A percentile compares a stretch with the other conserved stretches of the same genome.
Evolutionary conservation across 2,888 invertebrate species (phyloP).

Genomic region (Synergus gifuensis): DNA sequence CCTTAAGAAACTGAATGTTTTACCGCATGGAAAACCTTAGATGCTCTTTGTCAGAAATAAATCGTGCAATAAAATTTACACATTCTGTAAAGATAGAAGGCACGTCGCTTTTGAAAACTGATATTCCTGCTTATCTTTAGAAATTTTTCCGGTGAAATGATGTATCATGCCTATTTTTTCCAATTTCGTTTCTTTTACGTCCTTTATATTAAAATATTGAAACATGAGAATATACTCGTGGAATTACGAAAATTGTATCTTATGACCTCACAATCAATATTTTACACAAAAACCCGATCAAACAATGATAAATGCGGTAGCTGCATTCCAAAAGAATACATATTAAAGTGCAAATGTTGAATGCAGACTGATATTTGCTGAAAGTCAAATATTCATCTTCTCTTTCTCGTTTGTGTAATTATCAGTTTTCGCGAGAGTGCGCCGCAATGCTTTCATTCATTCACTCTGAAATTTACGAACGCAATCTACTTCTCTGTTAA

Average conservation of each 20-base stretch:
- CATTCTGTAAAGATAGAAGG: background rate
- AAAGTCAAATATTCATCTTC: conserved; percentile 39
- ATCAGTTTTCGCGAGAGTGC: conserved; percentile 42
- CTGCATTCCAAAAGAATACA: background rate
- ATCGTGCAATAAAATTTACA: background rate
- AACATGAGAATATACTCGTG: background rate
- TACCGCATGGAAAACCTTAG: background rate
- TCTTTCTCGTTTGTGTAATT: conserved; percentile 37
- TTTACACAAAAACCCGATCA: background rate
- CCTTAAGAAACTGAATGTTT: background rate
- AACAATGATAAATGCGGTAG: background rate
- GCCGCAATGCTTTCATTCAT: conserved; percentile 38
- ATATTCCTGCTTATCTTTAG: too few species aligned
- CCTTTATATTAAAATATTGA: background rate
- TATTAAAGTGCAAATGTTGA: conserved; percentile 24
- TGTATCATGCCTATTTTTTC: background rate
- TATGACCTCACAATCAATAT: background rate
- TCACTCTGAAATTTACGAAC: conserved; percentile 19
- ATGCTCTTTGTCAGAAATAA: background rate
- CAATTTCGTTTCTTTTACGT: background rate
- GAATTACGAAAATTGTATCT: background rate
- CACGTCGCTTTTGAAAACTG: background rate
- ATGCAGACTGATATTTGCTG: conserved; percentile 33
- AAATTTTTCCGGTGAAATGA: too few species aligned
- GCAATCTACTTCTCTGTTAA: conserved; percentile 33